Conservation (phyloP, 2,797 vertebrate species). For the Rhinoraja longicauda region DNA sequence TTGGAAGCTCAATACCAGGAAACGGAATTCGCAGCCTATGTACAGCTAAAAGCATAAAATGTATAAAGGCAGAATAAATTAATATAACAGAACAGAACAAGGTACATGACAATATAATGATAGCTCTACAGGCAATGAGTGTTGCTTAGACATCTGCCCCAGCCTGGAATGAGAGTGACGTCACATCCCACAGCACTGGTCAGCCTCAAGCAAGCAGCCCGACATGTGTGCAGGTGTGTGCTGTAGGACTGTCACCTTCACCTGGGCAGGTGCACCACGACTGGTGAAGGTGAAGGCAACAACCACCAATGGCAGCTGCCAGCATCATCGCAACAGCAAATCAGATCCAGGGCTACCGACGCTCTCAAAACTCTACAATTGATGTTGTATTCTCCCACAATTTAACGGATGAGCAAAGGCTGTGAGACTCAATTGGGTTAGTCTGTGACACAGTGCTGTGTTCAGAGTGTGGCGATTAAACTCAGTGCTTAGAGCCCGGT, state of each 20-base stretch:
- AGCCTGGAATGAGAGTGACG: not conserved
- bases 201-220: not conserved
- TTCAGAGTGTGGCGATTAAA: not conserved
- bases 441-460: too few species aligned
- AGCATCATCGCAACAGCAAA: not conserved
- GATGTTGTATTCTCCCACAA: not conserved
- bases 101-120: not conserved
- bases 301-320: not conserved
- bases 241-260: not conserved
- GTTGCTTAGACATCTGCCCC: not conserved
- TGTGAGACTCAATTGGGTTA: not conserved
- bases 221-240: not conserved
- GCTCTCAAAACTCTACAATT: not conserved
- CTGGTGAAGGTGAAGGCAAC: not conserved
- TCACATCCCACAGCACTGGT: not conserved
- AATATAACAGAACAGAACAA: constrained; percentile 36
- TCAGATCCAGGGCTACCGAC: not conserved
- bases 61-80: constrained; percentile 41
- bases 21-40: constrained; percentile 42
- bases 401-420: not conserved
- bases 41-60: constrained; percentile 45
- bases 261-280: not conserved
- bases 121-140: not conserved
- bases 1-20: constrained; percentile 45
- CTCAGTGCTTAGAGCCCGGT: not conserved